Conservation (phyloP, 1,140 invertebrate species). For the Aethina tumida region DNA sequence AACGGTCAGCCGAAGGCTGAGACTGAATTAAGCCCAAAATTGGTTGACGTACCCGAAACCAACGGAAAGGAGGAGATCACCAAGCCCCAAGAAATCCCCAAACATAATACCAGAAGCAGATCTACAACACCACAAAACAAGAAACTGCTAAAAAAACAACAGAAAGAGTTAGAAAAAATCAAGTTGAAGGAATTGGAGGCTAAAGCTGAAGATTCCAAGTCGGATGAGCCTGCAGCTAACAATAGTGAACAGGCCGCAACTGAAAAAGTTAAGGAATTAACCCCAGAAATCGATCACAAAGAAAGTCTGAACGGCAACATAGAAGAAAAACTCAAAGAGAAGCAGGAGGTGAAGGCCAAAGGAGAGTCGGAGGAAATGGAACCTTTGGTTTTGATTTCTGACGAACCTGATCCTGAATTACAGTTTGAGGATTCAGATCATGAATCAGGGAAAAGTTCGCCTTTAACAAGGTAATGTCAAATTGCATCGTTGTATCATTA, state of each 20-base stretch:
- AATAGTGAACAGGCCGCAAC: not conserved
- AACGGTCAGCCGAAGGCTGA: no score
- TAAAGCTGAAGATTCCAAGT: conserved; percentile 7
- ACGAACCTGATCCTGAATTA: conserved; percentile 31
- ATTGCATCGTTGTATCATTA: no score
- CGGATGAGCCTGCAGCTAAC: not conserved
- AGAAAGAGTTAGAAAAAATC: conserved; percentile 7
- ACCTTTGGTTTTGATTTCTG: conserved; percentile 23
- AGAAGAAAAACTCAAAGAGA: not conserved
- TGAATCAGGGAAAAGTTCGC: conserved; percentile 29
- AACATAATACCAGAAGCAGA: conserved; percentile 8
- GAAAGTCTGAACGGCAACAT: conserved; percentile 7
- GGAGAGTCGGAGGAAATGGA: conserved; percentile 24
- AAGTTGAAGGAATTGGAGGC: conserved; percentile 1
- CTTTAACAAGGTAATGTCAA: no score
- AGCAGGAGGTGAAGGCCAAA: conserved; percentile 7
- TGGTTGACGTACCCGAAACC: not conserved
- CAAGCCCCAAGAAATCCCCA: conserved; percentile 7
- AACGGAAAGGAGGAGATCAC: not conserved
- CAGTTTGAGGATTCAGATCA: conserved; percentile 32
- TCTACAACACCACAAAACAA: conserved; percentile 15
- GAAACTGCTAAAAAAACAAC: conserved; percentile 5
- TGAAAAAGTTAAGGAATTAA: conserved; percentile 5
- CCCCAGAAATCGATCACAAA: conserved; percentile 3
- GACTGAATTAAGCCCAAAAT: conserved; percentile 10